Conservation (phyloP, 2,113 vertebrate genomes). For the Grantiella picta region DNA sequence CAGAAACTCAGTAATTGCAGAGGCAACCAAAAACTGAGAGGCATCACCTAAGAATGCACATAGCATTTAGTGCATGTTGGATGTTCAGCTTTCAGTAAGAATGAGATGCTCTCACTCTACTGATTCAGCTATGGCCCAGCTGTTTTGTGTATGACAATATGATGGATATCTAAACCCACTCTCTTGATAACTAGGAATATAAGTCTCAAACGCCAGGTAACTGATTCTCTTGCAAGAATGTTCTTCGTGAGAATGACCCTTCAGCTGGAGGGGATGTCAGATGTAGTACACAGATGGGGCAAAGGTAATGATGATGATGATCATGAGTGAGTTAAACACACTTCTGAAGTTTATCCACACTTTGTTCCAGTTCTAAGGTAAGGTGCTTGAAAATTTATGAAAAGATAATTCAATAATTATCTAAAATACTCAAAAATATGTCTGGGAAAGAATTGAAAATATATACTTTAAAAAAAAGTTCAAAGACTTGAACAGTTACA, state of each 20-base stretch:
- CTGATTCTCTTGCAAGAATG: not conserved
- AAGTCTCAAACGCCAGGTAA: not conserved
- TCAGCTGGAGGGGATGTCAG: not conserved
- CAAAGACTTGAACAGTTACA: not conserved
- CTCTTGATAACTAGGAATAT: not conserved
- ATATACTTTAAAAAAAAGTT: not conserved
- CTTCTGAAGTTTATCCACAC: not conserved
- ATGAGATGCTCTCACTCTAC: not conserved
- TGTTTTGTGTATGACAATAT: not conserved
- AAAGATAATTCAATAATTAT: not conserved
- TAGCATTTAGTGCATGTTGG: not conserved
- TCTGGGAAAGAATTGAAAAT: not conserved
- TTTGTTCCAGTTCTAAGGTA: not conserved
- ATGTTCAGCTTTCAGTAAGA: not conserved
- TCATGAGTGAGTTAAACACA: not conserved
- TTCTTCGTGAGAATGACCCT: not conserved
- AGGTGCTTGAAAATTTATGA: not conserved
- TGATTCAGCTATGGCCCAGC: not conserved
- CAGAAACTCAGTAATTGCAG: not conserved
- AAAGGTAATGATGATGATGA: not conserved
- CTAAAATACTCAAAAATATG: not conserved
- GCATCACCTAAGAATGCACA: not conserved
- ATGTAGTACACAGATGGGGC: not conserved
- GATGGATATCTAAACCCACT: not conserved
- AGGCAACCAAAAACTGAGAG: not conserved